Evolutionary conservation across 2,113 vertebrate species (phyloP).

Genomic region (Rhynchomys soricoides): DNA sequence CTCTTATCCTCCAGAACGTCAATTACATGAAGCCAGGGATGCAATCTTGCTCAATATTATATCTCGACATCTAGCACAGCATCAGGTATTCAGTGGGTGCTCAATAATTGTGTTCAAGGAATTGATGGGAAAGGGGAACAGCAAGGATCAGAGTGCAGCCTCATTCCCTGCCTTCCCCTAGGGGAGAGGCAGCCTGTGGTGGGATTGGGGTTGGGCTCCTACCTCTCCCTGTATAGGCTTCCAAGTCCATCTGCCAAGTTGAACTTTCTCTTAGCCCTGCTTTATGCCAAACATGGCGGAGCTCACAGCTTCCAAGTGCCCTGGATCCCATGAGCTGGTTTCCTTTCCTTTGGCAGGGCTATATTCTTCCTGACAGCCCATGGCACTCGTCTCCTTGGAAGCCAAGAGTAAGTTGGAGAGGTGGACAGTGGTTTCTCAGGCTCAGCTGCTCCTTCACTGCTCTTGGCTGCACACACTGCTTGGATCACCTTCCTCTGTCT

Average conservation of each 20-base stretch:
- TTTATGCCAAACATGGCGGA: background rate
- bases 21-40: background rate
- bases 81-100: background rate
- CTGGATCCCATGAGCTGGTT: background rate
- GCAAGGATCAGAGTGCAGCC: background rate
- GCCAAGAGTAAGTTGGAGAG: background rate
- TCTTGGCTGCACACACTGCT: background rate
- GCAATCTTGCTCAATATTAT: background rate
- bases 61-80: background rate
- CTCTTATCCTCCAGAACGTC: background rate
- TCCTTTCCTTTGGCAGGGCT: background rate
- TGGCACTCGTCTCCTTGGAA: background rate
- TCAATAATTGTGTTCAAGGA: background rate
- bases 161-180: background rate
- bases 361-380: background rate
- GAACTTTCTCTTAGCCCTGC: background rate
- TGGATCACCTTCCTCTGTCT: background rate
- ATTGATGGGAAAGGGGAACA: background rate
- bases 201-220: background rate
- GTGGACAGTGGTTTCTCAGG: slow-evolving; percentile 42
- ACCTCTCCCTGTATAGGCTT: background rate
- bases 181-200: background rate
- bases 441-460: background rate
- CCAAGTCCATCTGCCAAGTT: background rate
- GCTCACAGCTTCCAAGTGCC: background rate